Percentiles rank a stretch among this genome's conserved stretches.
Conservation (phyloP, 1,140 invertebrate species). For the Brevipalpus yothersi region DNA sequence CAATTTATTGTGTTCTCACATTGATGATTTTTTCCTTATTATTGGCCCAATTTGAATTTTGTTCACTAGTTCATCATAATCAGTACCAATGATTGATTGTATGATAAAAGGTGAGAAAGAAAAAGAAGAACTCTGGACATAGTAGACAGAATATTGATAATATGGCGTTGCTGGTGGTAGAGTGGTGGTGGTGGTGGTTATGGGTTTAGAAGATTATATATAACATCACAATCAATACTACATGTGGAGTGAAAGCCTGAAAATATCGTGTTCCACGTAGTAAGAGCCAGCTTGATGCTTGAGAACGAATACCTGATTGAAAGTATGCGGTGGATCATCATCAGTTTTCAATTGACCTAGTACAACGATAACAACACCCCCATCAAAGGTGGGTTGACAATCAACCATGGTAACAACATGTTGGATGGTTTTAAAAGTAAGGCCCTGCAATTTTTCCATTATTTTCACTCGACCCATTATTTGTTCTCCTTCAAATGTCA, state of each 20-base stretch:
- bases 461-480: conserved; percentile 72
- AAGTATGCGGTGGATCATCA: conserved; percentile 69
- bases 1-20: no score
- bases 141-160: no score
- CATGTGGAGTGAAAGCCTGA: conserved; percentile 42
- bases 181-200: no score
- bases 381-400: conserved; percentile 83
- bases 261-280: conserved; percentile 73
- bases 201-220: no score
- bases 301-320: conserved; percentile 70
- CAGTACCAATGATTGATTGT: no score
- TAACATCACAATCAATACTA: neutral
- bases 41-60: no score
- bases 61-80: no score
- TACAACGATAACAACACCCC: conserved; percentile 74
- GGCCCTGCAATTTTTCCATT: conserved; percentile 65
- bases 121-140: no score
- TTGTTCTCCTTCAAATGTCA: conserved; percentile 83
- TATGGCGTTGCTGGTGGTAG: no score
- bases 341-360: conserved; percentile 78
- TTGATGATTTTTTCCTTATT: no score
- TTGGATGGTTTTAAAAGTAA: conserved; percentile 76
- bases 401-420: conserved; percentile 74
- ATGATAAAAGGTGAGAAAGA: no score
- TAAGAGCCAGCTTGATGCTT: conserved; percentile 58